Evolutionary conservation across 1,140 invertebrate species (phyloP).

Genomic region (Leptinotarsa texana): DNA sequence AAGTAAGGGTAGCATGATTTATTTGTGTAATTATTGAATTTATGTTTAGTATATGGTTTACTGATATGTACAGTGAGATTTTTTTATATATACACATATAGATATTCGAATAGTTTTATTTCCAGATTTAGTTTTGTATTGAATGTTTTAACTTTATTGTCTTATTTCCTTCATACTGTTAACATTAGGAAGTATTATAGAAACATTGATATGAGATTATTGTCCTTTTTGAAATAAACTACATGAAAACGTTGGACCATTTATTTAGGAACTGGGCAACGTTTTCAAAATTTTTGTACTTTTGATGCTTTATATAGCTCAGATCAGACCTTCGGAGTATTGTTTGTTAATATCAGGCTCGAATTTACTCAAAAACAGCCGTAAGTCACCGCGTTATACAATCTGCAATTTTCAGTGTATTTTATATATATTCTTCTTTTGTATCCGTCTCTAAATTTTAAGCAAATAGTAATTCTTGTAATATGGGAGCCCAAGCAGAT

Average conservation of each 20-base stretch:
- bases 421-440: too few relatives aligned
- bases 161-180: background rate
- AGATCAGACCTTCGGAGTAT: too few relatives aligned
- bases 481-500: too few relatives aligned
- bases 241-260: background rate
- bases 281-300: too few relatives aligned
- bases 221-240: slow-evolving; percentile 1
- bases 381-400: too few relatives aligned
- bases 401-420: too few relatives aligned
- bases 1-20: background rate
- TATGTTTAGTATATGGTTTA: slow-evolving; percentile 6
- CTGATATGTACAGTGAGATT: slow-evolving; percentile 17
- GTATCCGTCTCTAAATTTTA: too few relatives aligned
- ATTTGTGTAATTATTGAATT: slow-evolving; percentile 7
- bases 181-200: background rate
- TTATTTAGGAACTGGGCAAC: background rate
- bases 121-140: background rate
- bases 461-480: too few relatives aligned
- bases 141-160: background rate
- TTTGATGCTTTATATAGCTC: too few relatives aligned
- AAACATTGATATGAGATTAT: background rate
- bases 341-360: too few relatives aligned
- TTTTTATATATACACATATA: slow-evolving; percentile 20
- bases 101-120: slow-evolving; percentile 1
- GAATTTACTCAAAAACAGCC: too few relatives aligned